These are phyloP conservation scores for Sphaerophoria taeniata DNA, from an alignment of 2,888 invertebrate species.

Conservation along the genomic window DNA sequence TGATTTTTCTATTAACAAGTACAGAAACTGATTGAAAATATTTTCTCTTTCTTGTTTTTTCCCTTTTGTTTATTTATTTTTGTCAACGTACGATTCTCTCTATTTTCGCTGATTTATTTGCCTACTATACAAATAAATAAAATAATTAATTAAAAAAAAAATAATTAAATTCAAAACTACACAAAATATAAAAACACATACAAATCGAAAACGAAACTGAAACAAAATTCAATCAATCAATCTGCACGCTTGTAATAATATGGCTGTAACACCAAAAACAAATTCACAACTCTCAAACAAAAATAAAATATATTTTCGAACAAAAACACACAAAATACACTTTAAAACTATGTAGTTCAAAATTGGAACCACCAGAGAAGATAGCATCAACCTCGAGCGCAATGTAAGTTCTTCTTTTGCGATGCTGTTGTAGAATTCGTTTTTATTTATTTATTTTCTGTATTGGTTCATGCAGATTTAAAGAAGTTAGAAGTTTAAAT, in stretches of 20 bases:
- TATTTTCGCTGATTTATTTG: conserved; percentile 68
- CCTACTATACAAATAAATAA: conserved; percentile 64
- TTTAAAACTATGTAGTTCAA: conserved; percentile 76
- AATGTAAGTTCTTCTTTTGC: conserved; percentile 78
- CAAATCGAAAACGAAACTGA: conserved; percentile 7
- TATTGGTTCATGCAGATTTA: conserved; percentile 52
- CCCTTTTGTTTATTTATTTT: conserved; percentile 49
- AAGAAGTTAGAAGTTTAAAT: conserved; percentile 10
- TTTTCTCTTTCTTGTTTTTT: conserved; percentile 68
- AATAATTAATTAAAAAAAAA: conserved; percentile 47
- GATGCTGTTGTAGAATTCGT: conserved; percentile 60
- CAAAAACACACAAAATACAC: conserved; percentile 55
- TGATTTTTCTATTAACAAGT: conserved; percentile 35
- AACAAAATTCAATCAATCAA: conserved; percentile 34
- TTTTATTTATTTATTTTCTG: conserved; percentile 8
- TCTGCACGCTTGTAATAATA: conserved; percentile 67
- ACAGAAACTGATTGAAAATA: conserved; percentile 65
- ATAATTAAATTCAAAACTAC: not conserved
- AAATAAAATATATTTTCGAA: conserved; percentile 33
- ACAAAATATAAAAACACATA: conserved; percentile 31
- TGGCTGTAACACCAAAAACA: conserved; percentile 69
- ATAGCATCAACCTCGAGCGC: conserved; percentile 78
- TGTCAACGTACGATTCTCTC: conserved; percentile 57
- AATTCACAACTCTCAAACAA: conserved; percentile 44
- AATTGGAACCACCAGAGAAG: conserved; percentile 79